A percentile compares a stretch with the other conserved stretches of the same genome.
phyloP scores from a whole-genome alignment of 2,888 invertebrate species.

The Ormyrus nitidulus region DNA sequence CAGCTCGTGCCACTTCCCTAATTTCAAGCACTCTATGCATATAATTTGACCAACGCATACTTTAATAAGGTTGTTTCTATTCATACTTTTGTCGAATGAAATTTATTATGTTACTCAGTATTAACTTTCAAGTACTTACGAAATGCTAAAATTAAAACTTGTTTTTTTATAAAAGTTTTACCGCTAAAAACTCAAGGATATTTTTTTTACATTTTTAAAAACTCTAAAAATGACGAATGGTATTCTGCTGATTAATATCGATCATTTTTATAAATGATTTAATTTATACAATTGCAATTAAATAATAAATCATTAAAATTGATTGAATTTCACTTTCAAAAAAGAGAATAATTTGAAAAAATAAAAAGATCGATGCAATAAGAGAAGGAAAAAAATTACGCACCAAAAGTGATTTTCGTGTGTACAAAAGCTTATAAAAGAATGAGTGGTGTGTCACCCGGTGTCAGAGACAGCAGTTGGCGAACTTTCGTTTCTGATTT shows the following conservation, averaged over 20 bases:
- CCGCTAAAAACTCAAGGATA: background rate
- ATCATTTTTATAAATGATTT: background rate
- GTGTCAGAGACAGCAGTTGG: conserved; percentile 2
- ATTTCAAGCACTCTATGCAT: background rate
- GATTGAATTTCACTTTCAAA: background rate
- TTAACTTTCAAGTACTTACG: conserved; percentile 29
- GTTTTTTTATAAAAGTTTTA: conserved; percentile 14
- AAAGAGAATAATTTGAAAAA: background rate
- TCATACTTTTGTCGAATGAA: background rate
- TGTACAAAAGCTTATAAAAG: background rate
- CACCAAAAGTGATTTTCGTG: conserved; percentile 46
- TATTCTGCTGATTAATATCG: conserved; percentile 6
- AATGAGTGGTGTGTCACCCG: background rate
- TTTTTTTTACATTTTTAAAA: conserved; percentile 9
- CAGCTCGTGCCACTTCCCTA: conserved; percentile 27
- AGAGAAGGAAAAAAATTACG: conserved; percentile 26
- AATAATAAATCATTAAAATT: background rate
- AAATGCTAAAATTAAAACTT: conserved; percentile 19
- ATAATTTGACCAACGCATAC: background rate
- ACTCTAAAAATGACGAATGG: conserved; percentile 1
- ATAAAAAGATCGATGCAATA: conserved; percentile 22
- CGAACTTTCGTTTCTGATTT: conserved; percentile 14
- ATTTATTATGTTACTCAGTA: conserved; percentile 15
- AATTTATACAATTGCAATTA: background rate
- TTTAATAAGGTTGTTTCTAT: background rate